Conservation (phyloP, 1,140 invertebrate genomes). For the Telenomus remus region DNA sequence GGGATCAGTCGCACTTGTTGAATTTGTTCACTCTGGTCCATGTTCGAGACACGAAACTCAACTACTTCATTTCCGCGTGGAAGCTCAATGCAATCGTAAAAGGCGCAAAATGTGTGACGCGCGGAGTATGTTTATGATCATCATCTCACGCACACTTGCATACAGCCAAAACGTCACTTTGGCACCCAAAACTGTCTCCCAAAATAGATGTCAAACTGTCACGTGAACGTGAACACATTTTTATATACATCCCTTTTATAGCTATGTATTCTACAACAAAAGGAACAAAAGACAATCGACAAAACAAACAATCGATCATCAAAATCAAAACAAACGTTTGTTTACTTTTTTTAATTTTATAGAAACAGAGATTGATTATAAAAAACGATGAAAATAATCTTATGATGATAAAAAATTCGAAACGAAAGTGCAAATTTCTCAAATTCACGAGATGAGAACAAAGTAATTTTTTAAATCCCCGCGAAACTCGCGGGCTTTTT, state of each 20-base stretch:
- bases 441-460: too few relatives aligned
- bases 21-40: not conserved
- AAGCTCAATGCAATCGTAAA: constrained; percentile 7
- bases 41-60: not conserved
- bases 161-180: constrained; percentile 33
- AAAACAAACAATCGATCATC: too few relatives aligned
- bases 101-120: constrained; percentile 15
- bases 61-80: not conserved
- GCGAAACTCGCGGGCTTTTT: not conserved
- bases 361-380: too few relatives aligned
- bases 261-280: not conserved
- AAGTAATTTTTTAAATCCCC: constrained; percentile 16
- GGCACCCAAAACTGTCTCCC: constrained; percentile 34
- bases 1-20: not conserved
- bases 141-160: not conserved
- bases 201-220: constrained; percentile 31
- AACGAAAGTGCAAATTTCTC: too few relatives aligned
- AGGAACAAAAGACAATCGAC: not conserved
- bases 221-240: not conserved
- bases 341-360: too few relatives aligned
- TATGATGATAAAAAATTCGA: too few relatives aligned
- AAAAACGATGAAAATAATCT: too few relatives aligned
- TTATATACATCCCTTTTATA: not conserved
- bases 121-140: not conserved
- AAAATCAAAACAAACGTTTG: too few relatives aligned